These are phyloP conservation scores for Aix galericulata DNA, from an alignment of 2,113 vertebrate species.

Conservation along the genomic window DNA sequence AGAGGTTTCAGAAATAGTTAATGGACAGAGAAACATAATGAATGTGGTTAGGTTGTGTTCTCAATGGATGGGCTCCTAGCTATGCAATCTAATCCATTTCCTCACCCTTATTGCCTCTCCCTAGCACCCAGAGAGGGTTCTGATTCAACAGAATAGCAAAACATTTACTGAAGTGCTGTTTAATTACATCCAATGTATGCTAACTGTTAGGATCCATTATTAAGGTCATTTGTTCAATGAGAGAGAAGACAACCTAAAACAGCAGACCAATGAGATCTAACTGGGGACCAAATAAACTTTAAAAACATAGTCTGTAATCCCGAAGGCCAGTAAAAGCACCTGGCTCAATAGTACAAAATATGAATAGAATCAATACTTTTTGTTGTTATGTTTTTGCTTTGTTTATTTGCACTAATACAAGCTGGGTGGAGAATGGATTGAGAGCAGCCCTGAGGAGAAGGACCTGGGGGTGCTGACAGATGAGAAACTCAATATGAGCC, in stretches of 20 bases:
- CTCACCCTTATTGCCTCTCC: not conserved
- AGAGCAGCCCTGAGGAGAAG: no score
- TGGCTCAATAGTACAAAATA: not conserved
- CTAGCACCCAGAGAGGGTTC: not conserved
- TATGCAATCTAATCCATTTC: not conserved
- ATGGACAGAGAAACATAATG: not conserved
- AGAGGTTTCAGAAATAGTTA: not conserved
- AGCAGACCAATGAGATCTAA: not conserved
- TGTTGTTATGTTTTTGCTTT: not conserved
- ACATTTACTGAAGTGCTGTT: not conserved
- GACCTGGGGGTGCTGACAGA: no score
- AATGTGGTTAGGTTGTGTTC: not conserved
- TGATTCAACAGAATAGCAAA: not conserved
- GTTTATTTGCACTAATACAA: not conserved
- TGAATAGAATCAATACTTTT: not conserved
- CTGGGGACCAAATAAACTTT: not conserved
- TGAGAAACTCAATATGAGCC: no score
- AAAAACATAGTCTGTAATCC: not conserved
- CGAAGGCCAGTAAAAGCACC: not conserved
- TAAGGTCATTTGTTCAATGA: not conserved
- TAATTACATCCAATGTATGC: fast-evolving
- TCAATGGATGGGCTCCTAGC: not conserved
- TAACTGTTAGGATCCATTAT: not conserved
- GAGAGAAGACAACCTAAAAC: not conserved
- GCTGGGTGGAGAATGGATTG: no score